Conservation (phyloP, 2,113 vertebrate genomes). For the Grammomys surdaster region DNA sequence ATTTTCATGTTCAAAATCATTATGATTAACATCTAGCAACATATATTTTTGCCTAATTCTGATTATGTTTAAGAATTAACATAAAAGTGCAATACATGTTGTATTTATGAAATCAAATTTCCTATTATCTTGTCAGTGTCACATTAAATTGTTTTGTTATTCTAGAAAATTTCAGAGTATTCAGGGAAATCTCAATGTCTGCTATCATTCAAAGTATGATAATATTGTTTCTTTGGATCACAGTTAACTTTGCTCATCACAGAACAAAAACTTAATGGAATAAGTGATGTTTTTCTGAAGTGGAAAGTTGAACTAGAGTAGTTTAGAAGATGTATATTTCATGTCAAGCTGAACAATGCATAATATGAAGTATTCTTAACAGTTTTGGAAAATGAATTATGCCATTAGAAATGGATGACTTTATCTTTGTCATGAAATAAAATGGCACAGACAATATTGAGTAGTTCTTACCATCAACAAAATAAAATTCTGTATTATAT, state of each 20-base stretch:
- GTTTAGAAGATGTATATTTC: conserved; percentile 3
- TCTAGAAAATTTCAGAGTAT: not conserved
- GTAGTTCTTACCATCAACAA: not conserved
- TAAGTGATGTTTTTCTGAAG: not conserved
- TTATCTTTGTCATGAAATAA: not conserved
- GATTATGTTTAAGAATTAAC: not conserved
- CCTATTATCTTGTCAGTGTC: not conserved
- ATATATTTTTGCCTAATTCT: not conserved
- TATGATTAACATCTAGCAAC: not conserved
- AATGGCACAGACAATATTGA: not conserved
- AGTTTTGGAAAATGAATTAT: not conserved
- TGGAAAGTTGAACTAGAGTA: not conserved
- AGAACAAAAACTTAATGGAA: not conserved
- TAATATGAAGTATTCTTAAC: not conserved
- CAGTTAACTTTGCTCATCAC: not conserved
- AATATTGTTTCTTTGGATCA: not conserved
- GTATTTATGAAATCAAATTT: not conserved
- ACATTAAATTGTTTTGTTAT: not conserved
- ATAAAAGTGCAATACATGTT: not conserved
- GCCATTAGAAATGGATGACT: not conserved
- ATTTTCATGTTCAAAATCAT: not conserved
- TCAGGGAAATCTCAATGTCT: not conserved
- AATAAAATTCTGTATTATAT: not conserved
- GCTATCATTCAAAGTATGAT: not conserved
- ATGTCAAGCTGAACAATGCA: not conserved